Base-by-base conservation (phyloP, 2,888 invertebrate genomes). In the Maniola hyperantus region DNA sequence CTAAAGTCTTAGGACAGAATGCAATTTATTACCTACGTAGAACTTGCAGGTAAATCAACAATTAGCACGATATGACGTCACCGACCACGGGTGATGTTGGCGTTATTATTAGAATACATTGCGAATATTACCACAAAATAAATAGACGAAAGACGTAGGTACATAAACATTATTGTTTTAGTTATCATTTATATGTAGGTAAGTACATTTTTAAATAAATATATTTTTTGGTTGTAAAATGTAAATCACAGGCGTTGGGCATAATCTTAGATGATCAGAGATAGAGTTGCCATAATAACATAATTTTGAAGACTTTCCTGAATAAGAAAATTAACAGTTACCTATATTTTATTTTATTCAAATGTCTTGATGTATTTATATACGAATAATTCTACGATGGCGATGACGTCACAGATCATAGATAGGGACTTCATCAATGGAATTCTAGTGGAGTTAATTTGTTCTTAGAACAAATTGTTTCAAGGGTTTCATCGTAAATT, bases 41-140 rank as follows among this genome's bases (percentile, higher is more conserved):
- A 69, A 68, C 66, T 76, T 77, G 78, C 77, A 79, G 76, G 79
- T 79, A 82, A 76, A 78, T 78, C 78, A 80, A 82, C 83, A 80
- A 55, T 55, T 55, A 80, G 68, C 65, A 69, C 62, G 59, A 51
- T 75, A 74, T 84, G 78, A 79, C 85, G 79, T 82, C 81, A 83
- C 70, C 70, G 59, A 63, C 64, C 13, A 18, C 72, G 66, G 70
- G 71, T 82, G 80, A 83, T 75, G 79, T 65, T 74, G 76, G 69
- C 67, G 76, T 74, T 82, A 81, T 80, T 80, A 79, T 77, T 55
- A 55, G 55, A 55, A 39, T 55, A 39, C 8, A 5, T 18, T 18
- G 2, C 2, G 33, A 34, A 34, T 44, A 13, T n/a, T 11, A 55
- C 54, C 34, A 54, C n/a, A 36, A 34, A 54, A 36, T 34, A 54